These are phyloP conservation scores for Malurus splendens DNA, from an alignment of 2,797 vertebrate genomes.

Conservation along the genomic window DNA sequence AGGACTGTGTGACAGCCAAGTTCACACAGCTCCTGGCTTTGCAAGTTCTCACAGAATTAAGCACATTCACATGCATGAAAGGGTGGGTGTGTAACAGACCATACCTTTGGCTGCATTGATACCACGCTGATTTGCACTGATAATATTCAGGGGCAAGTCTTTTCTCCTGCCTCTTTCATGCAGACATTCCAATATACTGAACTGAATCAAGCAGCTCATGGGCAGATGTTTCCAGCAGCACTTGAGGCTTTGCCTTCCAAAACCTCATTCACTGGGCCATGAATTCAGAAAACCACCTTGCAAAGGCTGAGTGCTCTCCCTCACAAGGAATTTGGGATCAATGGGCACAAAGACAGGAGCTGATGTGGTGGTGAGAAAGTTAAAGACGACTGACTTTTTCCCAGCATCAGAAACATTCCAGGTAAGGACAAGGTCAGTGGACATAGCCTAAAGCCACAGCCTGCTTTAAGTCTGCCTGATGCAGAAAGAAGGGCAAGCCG, in stretches of 20 bases:
- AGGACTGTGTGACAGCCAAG: neutral
- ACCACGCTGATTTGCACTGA: neutral
- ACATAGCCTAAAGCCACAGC: neutral
- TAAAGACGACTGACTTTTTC: neutral
- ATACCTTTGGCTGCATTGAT: neutral
- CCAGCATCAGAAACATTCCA: neutral
- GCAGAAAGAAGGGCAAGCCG: neutral
- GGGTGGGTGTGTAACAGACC: neutral
- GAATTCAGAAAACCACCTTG: neutral
- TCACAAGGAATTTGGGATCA: neutral
- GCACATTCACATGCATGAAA: neutral
- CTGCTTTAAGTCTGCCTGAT: neutral
- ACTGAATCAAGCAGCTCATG: neutral
- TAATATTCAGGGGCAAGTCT: neutral
- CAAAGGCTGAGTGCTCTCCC: neutral
- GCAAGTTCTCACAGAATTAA: neutral
- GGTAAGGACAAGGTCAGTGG: neutral
- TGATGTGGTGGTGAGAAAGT: neutral
- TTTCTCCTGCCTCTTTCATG: neutral
- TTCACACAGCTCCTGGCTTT: neutral
- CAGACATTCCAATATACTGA: neutral
- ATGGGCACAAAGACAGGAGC: neutral
- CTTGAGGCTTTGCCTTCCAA: neutral
- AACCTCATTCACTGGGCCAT: neutral
- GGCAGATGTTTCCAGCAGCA: neutral